phyloP scores from a whole-genome alignment of 2,113 vertebrate species.

The Calidris pugnax region DNA sequence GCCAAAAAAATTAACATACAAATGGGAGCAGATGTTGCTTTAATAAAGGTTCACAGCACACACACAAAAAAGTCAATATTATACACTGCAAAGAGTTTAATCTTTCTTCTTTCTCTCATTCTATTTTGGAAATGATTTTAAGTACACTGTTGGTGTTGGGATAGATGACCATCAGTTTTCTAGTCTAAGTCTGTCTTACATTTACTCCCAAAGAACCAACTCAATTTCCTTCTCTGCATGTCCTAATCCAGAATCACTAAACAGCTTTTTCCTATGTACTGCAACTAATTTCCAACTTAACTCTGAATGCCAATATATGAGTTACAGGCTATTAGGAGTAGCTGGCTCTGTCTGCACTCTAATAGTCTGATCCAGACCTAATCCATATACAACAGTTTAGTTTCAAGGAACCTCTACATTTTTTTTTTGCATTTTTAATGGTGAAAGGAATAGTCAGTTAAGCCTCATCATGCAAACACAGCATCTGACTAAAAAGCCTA shows the following conservation, averaged over 20 bases:
- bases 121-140: neutral
- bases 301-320: neutral
- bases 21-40: slow-evolving; percentile 67
- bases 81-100: neutral
- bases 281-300: neutral
- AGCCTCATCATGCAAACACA: neutral
- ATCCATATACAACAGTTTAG: neutral
- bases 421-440: neutral
- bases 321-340: neutral
- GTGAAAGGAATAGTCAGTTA: neutral
- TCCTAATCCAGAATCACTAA: neutral
- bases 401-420: neutral
- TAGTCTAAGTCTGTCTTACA: neutral
- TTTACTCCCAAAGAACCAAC: neutral
- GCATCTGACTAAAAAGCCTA: neutral
- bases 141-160: neutral
- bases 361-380: neutral
- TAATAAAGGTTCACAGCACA: slow-evolving; percentile 42
- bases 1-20: slow-evolving; percentile 57
- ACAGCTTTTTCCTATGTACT: neutral
- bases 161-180: neutral
- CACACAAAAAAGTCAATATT: neutral
- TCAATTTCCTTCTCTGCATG: neutral
- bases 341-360: neutral
- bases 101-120: neutral